These are phyloP conservation scores for Cyclophora punctaria DNA, from an alignment of 2,888 invertebrate species.

Conservation along the genomic window DNA sequence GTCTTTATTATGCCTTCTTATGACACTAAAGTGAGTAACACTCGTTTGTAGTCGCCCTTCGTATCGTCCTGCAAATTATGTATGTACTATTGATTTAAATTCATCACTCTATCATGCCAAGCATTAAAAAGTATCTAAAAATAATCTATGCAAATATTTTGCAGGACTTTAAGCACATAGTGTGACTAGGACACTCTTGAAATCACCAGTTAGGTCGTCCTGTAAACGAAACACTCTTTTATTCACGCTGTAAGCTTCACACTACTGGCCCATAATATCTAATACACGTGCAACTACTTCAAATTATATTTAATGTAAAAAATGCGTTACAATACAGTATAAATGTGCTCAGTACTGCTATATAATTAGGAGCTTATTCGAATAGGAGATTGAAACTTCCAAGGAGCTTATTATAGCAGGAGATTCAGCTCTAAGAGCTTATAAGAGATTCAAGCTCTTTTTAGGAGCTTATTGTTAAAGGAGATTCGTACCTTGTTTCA, in stretches of 20 bases:
- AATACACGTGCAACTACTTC: constrained; percentile 45
- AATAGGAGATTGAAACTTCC: too few species aligned
- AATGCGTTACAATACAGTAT: constrained; percentile 36
- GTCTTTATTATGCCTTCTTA: constrained; percentile 52
- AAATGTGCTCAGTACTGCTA: constrained; percentile 42
- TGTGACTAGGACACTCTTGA: constrained; percentile 78
- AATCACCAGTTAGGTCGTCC: constrained; percentile 82
- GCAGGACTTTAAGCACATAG: constrained; percentile 68
- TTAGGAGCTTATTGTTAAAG: too few species aligned
- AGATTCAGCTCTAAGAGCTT: too few species aligned
- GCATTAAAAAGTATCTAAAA: constrained; percentile 41
- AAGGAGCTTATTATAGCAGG: too few species aligned
- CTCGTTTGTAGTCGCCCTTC: constrained; percentile 81
- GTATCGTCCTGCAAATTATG: constrained; percentile 79
- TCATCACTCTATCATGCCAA: constrained; percentile 37
- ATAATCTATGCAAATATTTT: constrained; percentile 39
- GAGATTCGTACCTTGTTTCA: too few species aligned
- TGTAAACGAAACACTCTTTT: constrained; percentile 63
- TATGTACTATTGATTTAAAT: constrained; percentile 42
- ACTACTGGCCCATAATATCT: constrained; percentile 66
- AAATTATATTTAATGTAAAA: constrained; percentile 36
- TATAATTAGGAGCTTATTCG: constrained; percentile 27
- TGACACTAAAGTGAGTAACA: constrained; percentile 75
- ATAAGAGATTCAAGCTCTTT: too few species aligned
- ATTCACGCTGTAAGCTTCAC: constrained; percentile 39